Evolutionary conservation across 1,140 invertebrate species (phyloP).

Genomic region (Drosophila murphyi): DNA sequence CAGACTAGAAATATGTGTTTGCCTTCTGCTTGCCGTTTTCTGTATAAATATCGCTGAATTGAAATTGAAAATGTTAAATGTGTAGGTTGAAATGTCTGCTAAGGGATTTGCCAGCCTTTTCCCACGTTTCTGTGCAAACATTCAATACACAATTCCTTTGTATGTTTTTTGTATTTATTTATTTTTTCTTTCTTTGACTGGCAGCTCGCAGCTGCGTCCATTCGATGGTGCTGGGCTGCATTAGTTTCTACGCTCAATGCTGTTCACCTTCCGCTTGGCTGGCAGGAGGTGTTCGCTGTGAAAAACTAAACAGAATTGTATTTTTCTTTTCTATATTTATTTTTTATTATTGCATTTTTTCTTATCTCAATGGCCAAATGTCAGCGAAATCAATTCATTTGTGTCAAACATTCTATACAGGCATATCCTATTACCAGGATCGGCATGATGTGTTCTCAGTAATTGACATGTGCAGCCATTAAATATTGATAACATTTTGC

Average conservation of each 20-base stretch:
- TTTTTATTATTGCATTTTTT: conserved; percentile 23
- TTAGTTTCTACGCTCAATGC: conserved; percentile 76
- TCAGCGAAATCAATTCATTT: conserved; percentile 47
- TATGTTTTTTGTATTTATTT: conserved; percentile 6
- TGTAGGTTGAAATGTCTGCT: conserved; percentile 3
- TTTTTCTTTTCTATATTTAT: conserved; percentile 22
- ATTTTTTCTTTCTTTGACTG: conserved; percentile 10
- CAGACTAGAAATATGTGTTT: neutral
- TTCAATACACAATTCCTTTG: conserved; percentile 42
- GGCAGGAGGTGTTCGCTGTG: conserved; percentile 16
- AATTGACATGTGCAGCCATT: neutral
- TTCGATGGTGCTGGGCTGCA: conserved; percentile 41
- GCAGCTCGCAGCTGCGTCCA: conserved; percentile 55
- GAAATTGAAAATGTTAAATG: neutral
- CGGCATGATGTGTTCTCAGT: conserved; percentile 23
- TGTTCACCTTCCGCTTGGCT: conserved; percentile 46
- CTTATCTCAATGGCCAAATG: conserved; percentile 37
- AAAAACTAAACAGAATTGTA: conserved; percentile 57
- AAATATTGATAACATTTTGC: conserved; percentile 3
- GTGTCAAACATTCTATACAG: conserved; percentile 33
- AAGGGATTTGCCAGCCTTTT: neutral
- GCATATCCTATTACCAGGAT: neutral
- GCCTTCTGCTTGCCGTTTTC: neutral
- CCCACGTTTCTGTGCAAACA: neutral
- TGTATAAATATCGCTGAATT: neutral